A percentile compares a stretch with the other conserved stretches of the same genome.
Evolutionary conservation across 2,113 vertebrate genomes (phyloP).

Genomic region (Tupaia tana): DNA sequence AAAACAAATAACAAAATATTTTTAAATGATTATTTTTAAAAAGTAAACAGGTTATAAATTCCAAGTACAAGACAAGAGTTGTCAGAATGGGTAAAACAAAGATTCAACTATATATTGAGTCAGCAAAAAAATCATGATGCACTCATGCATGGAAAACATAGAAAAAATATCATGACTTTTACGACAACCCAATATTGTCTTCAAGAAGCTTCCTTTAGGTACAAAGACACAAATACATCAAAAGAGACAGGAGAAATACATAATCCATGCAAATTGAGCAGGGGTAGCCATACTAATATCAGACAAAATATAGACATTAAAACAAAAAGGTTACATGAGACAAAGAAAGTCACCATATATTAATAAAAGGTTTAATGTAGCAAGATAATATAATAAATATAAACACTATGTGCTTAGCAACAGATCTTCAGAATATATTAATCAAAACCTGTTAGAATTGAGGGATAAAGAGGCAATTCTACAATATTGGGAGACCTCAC

Average conservation of each 20-base stretch:
- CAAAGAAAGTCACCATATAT: not conserved
- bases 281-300: not conserved
- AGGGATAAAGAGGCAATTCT: not conserved
- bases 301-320: not conserved
- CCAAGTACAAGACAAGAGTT: not conserved
- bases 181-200: not conserved
- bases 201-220: not conserved
- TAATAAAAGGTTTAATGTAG: not conserved
- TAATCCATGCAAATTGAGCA: not conserved
- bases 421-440: not conserved
- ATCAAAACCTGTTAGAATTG: not conserved
- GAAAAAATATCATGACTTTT: too few species aligned
- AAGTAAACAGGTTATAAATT: not conserved
- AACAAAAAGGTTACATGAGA: not conserved
- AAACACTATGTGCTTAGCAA: not conserved
- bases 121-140: too few species aligned
- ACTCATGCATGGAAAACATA: too few species aligned
- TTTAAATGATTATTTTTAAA: not conserved
- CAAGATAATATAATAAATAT: not conserved
- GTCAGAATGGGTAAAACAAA: not conserved
- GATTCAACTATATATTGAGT: not conserved
- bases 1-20: not conserved
- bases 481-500: not conserved
- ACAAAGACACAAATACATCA: not conserved
- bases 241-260: not conserved